These are phyloP conservation scores for Mya arenaria DNA, from an alignment of 1,140 invertebrate species.

Conservation along the genomic window DNA sequence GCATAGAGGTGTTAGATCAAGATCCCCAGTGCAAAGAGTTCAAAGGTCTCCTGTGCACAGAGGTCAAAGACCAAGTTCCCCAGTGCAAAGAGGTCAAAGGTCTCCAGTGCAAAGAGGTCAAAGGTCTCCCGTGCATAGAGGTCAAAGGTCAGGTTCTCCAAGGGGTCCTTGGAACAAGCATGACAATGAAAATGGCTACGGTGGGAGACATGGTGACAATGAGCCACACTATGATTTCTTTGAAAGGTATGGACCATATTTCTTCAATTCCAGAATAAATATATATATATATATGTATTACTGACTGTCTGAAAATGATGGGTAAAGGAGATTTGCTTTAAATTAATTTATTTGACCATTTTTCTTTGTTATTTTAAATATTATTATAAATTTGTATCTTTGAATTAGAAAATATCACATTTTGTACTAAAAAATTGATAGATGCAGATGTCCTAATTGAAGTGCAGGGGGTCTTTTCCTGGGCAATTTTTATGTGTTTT, in stretches of 20 bases:
- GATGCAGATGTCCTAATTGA: too few relatives aligned
- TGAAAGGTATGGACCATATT: constrained; percentile 6
- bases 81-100: constrained; percentile 7
- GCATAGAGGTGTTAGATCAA: too few relatives aligned
- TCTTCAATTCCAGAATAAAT: too few relatives aligned
- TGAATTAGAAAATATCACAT: background rate
- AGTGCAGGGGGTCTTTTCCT: too few relatives aligned
- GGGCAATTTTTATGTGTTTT: too few relatives aligned
- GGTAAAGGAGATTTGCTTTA: background rate
- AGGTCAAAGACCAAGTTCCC: constrained; percentile 12
- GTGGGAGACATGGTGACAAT: constrained; percentile 6
- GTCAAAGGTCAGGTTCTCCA: background rate
- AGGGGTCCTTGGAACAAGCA: background rate
- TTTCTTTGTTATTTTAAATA: background rate
- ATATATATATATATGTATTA: background rate
- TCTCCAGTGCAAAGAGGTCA: constrained; percentile 24
- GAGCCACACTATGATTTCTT: background rate
- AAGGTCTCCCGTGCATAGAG: background rate
- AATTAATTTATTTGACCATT: background rate
- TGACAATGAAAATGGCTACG: background rate
- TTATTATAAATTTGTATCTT: background rate
- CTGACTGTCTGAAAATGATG: background rate
- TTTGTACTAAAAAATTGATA: background rate
- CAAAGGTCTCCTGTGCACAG: background rate
- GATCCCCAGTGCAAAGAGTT: constrained; percentile 32